Conservation (phyloP, 2,797 vertebrate species). For the Erpetoichthys calabaricus region DNA sequence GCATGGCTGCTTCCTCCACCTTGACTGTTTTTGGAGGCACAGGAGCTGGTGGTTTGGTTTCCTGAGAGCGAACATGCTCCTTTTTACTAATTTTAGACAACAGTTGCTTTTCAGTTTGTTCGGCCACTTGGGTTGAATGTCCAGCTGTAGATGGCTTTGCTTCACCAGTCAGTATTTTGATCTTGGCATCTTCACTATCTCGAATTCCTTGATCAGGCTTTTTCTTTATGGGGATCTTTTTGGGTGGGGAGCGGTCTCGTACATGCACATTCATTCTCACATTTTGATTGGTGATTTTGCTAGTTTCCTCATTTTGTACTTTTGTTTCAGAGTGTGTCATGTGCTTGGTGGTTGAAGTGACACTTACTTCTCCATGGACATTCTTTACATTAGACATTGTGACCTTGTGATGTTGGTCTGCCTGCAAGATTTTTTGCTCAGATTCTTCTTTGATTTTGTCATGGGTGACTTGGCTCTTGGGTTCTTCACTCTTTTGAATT, state of each 20-base stretch:
- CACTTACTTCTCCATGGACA: not conserved
- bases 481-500: slow-evolving; percentile 21
- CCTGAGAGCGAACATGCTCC: slow-evolving; percentile 20
- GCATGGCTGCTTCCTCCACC: slow-evolving; percentile 17
- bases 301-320: slow-evolving; percentile 29
- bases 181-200: slow-evolving; percentile 31
- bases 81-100: slow-evolving; percentile 26
- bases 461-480: no score
- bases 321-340: slow-evolving; percentile 22
- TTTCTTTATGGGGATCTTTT: slow-evolving; percentile 51
- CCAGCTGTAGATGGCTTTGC: slow-evolving; percentile 20
- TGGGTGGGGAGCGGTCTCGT: slow-evolving; percentile 19
- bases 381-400: no score
- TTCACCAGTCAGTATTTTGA: slow-evolving; percentile 20
- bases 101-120: slow-evolving; percentile 25
- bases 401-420: slow-evolving; percentile 30
- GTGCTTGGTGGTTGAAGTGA: slow-evolving; percentile 28
- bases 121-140: slow-evolving; percentile 28
- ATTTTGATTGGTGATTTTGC: slow-evolving; percentile 24
- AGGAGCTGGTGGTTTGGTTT: no score
- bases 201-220: slow-evolving; percentile 43
- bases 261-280: slow-evolving; percentile 25
- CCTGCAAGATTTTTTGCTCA: slow-evolving; percentile 35
- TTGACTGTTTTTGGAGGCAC: no score
- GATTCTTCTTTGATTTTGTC: slow-evolving; percentile 19